Percentiles rank a stretch among this genome's conserved stretches.
phyloP scores from a whole-genome alignment of 2,113 vertebrate genomes.

The Etheostoma spectabile region DNA sequence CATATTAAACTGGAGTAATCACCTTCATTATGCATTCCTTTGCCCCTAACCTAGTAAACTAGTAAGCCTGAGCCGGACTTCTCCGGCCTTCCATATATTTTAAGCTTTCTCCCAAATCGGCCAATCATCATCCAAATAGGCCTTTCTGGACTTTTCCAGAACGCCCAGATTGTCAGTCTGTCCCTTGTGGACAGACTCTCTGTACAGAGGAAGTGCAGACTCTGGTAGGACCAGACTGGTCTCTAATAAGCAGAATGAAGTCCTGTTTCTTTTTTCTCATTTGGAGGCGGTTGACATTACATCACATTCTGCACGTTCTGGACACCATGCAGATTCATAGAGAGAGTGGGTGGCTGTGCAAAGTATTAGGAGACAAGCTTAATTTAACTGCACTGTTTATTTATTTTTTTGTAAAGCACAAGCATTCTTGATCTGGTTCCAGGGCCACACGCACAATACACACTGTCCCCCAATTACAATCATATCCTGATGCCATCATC shows the following conservation, averaged over 20 bases:
- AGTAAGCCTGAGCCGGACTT: no score
- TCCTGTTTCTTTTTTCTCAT: background rate
- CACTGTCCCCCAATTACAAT: conserved; percentile 74
- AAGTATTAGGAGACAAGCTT: background rate
- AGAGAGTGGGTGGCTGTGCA: background rate
- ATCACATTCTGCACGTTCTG: background rate
- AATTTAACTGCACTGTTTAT: conserved; percentile 31
- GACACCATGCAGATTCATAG: background rate
- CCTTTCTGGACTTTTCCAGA: no score
- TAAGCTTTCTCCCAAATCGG: no score
- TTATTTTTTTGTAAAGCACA: conserved; percentile 55
- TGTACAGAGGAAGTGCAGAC: no score
- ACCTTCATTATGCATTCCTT: no score
- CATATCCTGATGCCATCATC: conserved; percentile 75
- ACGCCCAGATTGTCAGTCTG: no score
- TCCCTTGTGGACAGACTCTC: no score
- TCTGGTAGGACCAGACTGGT: no score
- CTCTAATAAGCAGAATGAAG: background rate
- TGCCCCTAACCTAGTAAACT: no score
- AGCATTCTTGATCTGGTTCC: conserved; percentile 75
- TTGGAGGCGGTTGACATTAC: background rate
- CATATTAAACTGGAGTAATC: no score
- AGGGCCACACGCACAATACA: conserved; percentile 72
- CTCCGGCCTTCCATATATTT: no score
- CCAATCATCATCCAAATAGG: no score